These are phyloP conservation scores for Ochropleura leucogaster DNA, from an alignment of 2,888 invertebrate genomes.

Conservation along the genomic window DNA sequence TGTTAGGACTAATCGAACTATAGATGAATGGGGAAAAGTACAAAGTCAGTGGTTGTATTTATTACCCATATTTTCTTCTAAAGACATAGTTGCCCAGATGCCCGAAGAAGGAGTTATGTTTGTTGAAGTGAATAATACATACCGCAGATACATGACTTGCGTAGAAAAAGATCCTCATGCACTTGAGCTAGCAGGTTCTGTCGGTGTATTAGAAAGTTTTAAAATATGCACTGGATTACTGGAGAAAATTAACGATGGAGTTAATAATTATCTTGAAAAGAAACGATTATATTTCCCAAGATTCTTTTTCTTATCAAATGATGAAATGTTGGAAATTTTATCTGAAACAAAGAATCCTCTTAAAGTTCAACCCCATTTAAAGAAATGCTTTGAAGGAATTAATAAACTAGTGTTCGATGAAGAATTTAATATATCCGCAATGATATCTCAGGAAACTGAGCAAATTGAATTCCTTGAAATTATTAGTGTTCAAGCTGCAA, in stretches of 20 bases:
- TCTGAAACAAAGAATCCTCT: conserved; percentile 97
- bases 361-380: conserved; percentile 95
- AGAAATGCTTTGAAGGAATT: conserved; percentile 97
- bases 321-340: conserved; percentile 97
- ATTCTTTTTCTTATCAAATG: conserved; percentile 97
- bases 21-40: conserved; percentile 96
- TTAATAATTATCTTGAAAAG: conserved; percentile 95
- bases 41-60: conserved; percentile 97
- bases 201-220: conserved; percentile 93
- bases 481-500: conserved; percentile 93
- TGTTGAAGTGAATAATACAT: conserved; percentile 93
- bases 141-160: conserved; percentile 92
- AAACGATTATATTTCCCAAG: conserved; percentile 96
- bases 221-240: conserved; percentile 92
- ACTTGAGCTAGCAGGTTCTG: conserved; percentile 92
- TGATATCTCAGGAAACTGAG: conserved; percentile 95
- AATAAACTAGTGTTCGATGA: conserved; percentile 93
- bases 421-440: conserved; percentile 93
- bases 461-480: conserved; percentile 91
- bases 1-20: conserved; percentile 92
- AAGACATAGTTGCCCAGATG: conserved; percentile 96
- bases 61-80: conserved; percentile 96
- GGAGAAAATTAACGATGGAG: conserved; percentile 95
- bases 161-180: conserved; percentile 92
- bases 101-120: conserved; percentile 96